Conservation (phyloP, 1,140 invertebrate species). For the Scaptomyza graminum region DNA sequence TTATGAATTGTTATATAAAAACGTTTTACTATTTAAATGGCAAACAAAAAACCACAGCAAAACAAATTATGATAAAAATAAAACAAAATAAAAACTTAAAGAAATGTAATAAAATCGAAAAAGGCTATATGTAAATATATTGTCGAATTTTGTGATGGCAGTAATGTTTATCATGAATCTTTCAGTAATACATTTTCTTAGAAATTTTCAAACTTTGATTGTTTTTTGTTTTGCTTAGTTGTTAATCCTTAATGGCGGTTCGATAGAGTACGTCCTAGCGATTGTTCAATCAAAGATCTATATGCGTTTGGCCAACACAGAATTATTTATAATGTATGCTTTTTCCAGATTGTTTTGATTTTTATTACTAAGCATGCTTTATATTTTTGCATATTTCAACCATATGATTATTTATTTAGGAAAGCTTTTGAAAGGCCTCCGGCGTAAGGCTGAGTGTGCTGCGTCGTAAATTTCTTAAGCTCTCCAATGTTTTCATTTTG, state of each 20-base stretch:
- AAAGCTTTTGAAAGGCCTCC: conserved; percentile 39
- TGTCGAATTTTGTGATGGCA: conserved; percentile 29
- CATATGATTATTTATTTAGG: background rate
- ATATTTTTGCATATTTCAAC: no score
- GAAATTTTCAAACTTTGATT: no score
- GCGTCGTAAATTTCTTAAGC: conserved; percentile 29
- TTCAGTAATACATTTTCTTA: background rate
- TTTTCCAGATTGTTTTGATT: no score
- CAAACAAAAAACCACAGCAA: conserved; percentile 55
- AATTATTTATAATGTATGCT: no score
- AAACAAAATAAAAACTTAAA: conserved; percentile 45
- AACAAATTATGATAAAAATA: conserved; percentile 47
- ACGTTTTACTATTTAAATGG: conserved; percentile 71
- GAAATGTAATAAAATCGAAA: conserved; percentile 73
- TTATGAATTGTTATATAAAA: conserved; percentile 82
- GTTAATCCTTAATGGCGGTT: no score
- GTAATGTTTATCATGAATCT: conserved; percentile 5
- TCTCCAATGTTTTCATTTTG: conserved; percentile 44
- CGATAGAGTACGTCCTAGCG: no score
- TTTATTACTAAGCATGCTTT: no score
- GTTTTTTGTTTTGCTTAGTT: no score
- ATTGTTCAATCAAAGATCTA: no score
- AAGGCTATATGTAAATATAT: conserved; percentile 58
- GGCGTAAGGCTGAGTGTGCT: conserved; percentile 31
- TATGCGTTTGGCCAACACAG: no score